Evolutionary conservation across 2,888 invertebrate species (phyloP).

Genomic region (Heliconius aoede): DNA sequence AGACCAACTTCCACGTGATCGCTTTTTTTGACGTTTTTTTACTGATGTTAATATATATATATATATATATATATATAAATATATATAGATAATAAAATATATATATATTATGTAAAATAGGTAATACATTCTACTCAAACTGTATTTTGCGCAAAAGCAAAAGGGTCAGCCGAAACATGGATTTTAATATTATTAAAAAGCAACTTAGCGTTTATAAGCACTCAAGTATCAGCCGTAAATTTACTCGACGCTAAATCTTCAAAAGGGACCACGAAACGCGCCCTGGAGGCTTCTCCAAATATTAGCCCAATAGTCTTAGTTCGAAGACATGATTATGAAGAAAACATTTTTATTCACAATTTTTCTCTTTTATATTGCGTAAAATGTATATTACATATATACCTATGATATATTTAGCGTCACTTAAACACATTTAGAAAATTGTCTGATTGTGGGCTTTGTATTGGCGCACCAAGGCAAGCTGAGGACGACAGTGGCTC

Average conservation of each 20-base stretch:
- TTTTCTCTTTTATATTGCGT: neutral
- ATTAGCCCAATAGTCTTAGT: neutral
- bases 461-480: no score
- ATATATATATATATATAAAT: no score
- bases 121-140: neutral
- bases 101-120: neutral
- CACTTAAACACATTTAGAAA: no score
- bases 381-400: no score
- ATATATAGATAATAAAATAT: no score
- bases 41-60: neutral
- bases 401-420: no score
- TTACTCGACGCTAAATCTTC: slow-evolving; percentile 3
- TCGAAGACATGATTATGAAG: neutral
- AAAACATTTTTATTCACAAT: neutral
- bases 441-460: no score
- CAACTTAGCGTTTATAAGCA: slow-evolving; percentile 9
- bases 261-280: neutral
- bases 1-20: no score
- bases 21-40: neutral
- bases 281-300: neutral
- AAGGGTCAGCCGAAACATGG: neutral
- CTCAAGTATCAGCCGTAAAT: neutral
- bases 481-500: no score
- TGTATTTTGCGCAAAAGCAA: neutral
- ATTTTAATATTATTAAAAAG: slow-evolving; percentile 17